phyloP scores from a whole-genome alignment of 2,797 vertebrate genomes.

The Pristis pectinata region DNA sequence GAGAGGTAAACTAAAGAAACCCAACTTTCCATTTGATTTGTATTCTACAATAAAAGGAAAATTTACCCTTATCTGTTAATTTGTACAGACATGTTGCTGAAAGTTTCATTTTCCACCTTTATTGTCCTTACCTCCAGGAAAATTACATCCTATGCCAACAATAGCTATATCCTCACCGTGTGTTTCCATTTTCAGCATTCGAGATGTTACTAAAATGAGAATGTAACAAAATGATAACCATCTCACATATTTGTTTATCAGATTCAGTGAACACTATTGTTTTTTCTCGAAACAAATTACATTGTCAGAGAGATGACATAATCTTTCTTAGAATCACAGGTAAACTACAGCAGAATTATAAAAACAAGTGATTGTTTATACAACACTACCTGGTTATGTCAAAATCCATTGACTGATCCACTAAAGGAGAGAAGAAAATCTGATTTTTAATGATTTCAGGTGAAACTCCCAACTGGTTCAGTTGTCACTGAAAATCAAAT shows the following conservation, averaged over 20 bases:
- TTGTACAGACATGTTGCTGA: no score
- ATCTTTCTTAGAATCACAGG: neutral
- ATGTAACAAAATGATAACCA: conserved; percentile 49
- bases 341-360: neutral
- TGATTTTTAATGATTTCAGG: no score
- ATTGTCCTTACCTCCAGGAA: conserved; percentile 40
- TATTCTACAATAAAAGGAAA: neutral
- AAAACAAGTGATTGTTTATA: no score
- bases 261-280: neutral
- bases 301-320: neutral
- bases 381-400: no score
- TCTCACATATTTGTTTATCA: neutral
- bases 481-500: no score
- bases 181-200: conserved; percentile 50
- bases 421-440: no score
- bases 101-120: neutral
- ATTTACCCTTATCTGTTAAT: neutral
- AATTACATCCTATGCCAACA: conserved; percentile 42
- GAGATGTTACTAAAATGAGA: conserved; percentile 57
- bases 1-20: neutral
- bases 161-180: conserved; percentile 42
- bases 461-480: no score
- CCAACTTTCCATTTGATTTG: no score
- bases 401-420: no score
- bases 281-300: neutral